A percentile compares a stretch with the other conserved stretches of the same genome.
These are phyloP conservation scores for Drosophila affinis DNA, from an alignment of 2,888 invertebrate species.

Conservation along the genomic window DNA sequence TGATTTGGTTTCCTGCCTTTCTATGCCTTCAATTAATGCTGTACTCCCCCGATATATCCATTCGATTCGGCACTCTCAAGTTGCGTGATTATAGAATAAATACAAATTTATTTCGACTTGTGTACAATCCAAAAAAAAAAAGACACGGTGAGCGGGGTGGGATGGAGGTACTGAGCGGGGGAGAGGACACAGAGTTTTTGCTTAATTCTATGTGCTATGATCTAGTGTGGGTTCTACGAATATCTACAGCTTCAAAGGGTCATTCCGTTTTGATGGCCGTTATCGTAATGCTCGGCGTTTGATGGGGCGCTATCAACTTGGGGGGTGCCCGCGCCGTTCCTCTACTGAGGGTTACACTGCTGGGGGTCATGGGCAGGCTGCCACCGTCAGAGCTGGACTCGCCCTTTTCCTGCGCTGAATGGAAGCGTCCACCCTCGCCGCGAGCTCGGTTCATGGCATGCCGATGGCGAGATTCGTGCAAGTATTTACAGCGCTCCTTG, in stretches of 20 bases:
- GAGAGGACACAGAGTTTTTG: conserved; percentile 15
- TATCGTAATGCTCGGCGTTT: conserved; percentile 82
- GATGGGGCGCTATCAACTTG: conserved; percentile 83
- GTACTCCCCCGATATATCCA: not conserved
- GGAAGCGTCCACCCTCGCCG: conserved; percentile 98
- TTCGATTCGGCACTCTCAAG: not conserved
- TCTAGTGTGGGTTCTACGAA: conserved; percentile 16
- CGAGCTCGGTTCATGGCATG: conserved; percentile 99
- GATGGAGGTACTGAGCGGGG: not conserved
- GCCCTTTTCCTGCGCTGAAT: conserved; percentile 86
- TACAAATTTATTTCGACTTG: conserved; percentile 63
- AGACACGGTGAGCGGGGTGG: not conserved
- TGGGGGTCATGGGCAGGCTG: conserved; percentile 53
- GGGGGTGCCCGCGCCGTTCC: conserved; percentile 78
- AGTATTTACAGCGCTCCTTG: conserved; percentile 97
- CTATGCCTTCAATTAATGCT: not conserved
- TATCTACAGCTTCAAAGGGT: conserved; percentile 54
- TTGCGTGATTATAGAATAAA: conserved; percentile 41
- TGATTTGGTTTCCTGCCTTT: not conserved
- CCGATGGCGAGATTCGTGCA: conserved; percentile 98
- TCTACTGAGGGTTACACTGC: conserved; percentile 60
- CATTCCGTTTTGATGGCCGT: conserved; percentile 82
- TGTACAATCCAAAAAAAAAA: conserved; percentile 31
- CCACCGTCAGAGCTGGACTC: conserved; percentile 57
- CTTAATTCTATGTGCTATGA: conserved; percentile 33